Conservation (phyloP, 2,888 invertebrate species). For the Rhimphoctona megacephalus region DNA sequence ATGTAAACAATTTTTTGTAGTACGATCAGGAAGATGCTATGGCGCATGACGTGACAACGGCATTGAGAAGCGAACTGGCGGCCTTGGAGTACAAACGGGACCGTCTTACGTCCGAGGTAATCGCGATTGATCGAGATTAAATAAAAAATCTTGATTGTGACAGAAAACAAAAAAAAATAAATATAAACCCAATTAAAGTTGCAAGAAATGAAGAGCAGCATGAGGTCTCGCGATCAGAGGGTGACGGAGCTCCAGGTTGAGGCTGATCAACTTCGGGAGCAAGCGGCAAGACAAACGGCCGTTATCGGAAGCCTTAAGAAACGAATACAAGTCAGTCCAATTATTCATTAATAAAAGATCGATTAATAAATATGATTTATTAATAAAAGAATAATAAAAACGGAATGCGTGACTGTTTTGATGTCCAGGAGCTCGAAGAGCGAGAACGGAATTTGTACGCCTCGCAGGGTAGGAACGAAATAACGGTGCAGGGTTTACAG, state of each 20-base stretch:
- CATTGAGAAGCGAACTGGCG: slow-evolving; percentile 93
- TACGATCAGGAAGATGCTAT: slow-evolving; percentile 83
- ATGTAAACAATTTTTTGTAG: slow-evolving; percentile 77
- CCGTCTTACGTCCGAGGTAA: slow-evolving; percentile 91
- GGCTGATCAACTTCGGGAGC: slow-evolving; percentile 92
- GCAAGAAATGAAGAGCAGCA: slow-evolving; percentile 89
- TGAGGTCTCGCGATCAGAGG: slow-evolving; percentile 90
- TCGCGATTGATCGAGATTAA: not conserved
- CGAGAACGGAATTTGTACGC: slow-evolving; percentile 90
- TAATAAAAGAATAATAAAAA: too few species aligned
- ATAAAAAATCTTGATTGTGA: not conserved
- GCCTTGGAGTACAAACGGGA: slow-evolving; percentile 94
- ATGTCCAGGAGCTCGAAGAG: slow-evolving; percentile 89
- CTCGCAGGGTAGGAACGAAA: slow-evolving; percentile 88
- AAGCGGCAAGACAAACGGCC: slow-evolving; percentile 93
- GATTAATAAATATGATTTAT: too few species aligned
- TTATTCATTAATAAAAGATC: not conserved
- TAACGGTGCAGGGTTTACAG: slow-evolving; percentile 90
- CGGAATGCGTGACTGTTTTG: not conserved
- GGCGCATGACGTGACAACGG: slow-evolving; percentile 90
- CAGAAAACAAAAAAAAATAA: not conserved
- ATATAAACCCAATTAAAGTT: slow-evolving; percentile 86
- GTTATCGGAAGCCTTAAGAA: slow-evolving; percentile 92
- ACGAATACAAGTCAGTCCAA: slow-evolving; percentile 86
- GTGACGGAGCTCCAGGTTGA: slow-evolving; percentile 92